phyloP scores from a whole-genome alignment of 2,113 vertebrate genomes.

The Crotalus tigris region DNA sequence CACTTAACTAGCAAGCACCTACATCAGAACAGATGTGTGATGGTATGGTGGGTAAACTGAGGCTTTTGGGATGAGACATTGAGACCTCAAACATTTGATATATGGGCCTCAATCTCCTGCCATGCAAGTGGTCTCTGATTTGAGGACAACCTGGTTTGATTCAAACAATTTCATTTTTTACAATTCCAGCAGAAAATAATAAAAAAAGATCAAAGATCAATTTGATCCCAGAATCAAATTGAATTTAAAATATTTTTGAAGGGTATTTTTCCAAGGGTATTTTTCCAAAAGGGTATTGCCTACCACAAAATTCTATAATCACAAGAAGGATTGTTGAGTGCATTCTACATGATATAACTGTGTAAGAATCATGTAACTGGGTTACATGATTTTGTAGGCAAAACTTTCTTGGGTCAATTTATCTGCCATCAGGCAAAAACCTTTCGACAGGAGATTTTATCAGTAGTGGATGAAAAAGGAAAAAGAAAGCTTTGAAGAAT shows the following conservation, averaged over 20 bases:
- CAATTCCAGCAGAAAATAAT: neutral
- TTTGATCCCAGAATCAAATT: neutral
- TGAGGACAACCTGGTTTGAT: neutral
- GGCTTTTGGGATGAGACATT: neutral
- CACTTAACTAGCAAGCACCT: neutral
- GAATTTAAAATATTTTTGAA: neutral
- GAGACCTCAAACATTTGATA: neutral
- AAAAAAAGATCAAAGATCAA: neutral
- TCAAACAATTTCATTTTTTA: neutral
- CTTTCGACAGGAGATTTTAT: neutral
- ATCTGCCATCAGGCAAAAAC: neutral
- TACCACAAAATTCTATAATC: neutral
- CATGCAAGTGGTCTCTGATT: neutral
- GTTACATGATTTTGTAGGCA: neutral
- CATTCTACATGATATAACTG: neutral
- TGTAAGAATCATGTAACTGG: neutral
- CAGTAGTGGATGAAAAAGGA: neutral
- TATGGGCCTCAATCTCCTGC: neutral
- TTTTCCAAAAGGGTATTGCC: neutral
- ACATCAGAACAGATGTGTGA: neutral
- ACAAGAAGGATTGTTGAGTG: neutral
- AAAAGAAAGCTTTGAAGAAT: neutral
- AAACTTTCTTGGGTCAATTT: neutral
- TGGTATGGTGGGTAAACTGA: neutral
- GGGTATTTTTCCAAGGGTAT: neutral